Evolutionary conservation across 2,888 invertebrate species (phyloP), one percentile per base, ranked within the genome.

Genomic region (Iselma pallidipennis): DNA sequence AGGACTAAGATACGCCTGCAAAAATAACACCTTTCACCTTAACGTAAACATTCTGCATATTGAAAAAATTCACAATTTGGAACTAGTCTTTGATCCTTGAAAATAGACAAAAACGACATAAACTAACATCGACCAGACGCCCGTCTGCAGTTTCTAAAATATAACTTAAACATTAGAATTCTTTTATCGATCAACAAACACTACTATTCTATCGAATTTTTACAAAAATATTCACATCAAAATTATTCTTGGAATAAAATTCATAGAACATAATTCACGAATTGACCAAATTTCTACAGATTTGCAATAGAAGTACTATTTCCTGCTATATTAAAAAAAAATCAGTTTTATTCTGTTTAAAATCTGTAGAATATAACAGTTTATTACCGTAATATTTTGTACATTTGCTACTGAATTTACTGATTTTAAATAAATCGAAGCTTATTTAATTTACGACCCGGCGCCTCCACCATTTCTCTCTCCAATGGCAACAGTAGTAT

Each of bases 1-100:
- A 62, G 63, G 63, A 61, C 65, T 45, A 54, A 62, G 31, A 55
- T 56, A 37, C 60, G 45, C 57, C 31, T 29, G 58, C 53, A 59
- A 59, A 59, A 59, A 61, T 54, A n/a, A 54, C 53, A 54, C 53
- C 59, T 51, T 60, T 52, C 33, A 52, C 37, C 51, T 55, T 52
- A 52, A 60, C 56, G 52, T 19, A 42, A 42, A 42, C 19, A 42
- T 19, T 16, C 19, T 42, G 19, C 1, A 16, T 42, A 19, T 42
- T n/a, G n/a, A n/a, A n/a, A n/a, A n/a, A n/a, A n/a, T n/a, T n/a
- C n/a, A n/a, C n/a, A n/a, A 42, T 23, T 45, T 21, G 12, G 19
- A 5, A 14, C 21, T 45, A 45, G 12, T 23, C 45, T 45, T 45
- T 45, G 45, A 45, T 45, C 45, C 12, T 45, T 12, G 10, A 45